phyloP scores from a whole-genome alignment of 2,113 vertebrate genomes.

The Halcyon senegalensis region DNA sequence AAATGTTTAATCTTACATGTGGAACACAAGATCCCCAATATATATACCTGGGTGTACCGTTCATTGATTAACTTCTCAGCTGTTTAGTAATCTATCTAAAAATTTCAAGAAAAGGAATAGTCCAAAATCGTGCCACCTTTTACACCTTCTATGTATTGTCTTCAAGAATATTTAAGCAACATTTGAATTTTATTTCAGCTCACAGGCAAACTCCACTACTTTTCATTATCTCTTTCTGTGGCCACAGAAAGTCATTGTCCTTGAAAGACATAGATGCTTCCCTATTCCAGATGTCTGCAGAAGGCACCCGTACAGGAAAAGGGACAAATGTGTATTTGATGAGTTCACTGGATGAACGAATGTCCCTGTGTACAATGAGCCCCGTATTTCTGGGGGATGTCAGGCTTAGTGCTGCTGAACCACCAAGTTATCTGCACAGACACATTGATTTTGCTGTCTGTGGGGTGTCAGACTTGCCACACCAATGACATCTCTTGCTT shows the following conservation, averaged over 20 bases:
- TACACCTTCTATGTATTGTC: not conserved
- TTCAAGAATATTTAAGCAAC: not conserved
- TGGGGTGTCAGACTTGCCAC: not conserved
- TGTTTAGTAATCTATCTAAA: not conserved
- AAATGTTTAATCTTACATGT: slow-evolving; percentile 59
- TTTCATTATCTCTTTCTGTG: not conserved
- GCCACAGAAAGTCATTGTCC: accelerated
- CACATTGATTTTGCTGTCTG: not conserved
- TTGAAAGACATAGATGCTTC: not conserved
- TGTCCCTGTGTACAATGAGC: not conserved
- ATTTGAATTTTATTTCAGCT: not conserved
- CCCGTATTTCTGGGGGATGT: not conserved
- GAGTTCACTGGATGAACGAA: not conserved
- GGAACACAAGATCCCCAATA: slow-evolving; percentile 44
- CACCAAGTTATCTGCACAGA: not conserved
- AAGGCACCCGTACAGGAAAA: not conserved
- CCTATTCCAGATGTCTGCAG: accelerated
- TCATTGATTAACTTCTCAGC: slow-evolving; percentile 55
- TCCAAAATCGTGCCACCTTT: not conserved
- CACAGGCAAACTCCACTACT: not conserved
- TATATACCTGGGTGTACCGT: not conserved
- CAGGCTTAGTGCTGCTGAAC: not conserved
- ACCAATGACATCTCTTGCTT: not conserved
- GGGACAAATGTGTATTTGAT: not conserved
- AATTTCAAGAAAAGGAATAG: not conserved